phyloP scores from a whole-genome alignment of 2,888 invertebrate genomes.

The Hermaeophaga mercurialis region DNA sequence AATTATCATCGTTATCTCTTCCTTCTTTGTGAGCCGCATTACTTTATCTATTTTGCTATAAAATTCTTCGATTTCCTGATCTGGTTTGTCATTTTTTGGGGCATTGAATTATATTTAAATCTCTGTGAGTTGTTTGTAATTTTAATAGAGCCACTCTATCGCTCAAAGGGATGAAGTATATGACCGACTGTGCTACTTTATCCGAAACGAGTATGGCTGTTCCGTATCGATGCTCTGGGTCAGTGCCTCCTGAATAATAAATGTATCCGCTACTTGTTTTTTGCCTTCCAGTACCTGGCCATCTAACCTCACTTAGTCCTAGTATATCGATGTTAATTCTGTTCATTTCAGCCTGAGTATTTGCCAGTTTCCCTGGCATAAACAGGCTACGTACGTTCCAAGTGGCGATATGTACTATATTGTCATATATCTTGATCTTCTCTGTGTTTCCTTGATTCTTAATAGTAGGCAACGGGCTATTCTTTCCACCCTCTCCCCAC shows the following conservation, averaged over 20 bases:
- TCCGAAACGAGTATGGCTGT: conserved; percentile 14
- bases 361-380: background rate
- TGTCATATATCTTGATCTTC: no score
- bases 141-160: background rate
- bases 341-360: conserved; percentile 5
- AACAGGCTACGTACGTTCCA: background rate
- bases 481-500: no score
- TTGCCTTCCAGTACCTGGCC: conserved; percentile 27
- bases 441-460: no score
- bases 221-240: conserved; percentile 22
- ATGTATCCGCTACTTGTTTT: conserved; percentile 11
- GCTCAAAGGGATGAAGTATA: background rate
- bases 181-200: conserved; percentile 12
- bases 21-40: conserved; percentile 18
- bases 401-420: no score
- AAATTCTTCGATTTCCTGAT: background rate
- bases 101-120: background rate
- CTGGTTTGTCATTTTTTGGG: background rate
- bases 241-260: conserved; percentile 22
- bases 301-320: conserved; percentile 30
- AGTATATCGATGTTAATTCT: conserved; percentile 29
- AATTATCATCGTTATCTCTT: conserved; percentile 18
- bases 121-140: background rate
- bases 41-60: conserved; percentile 20
- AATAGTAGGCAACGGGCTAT: no score